Evolutionary conservation across 2,888 invertebrate genomes (phyloP).

Genomic region (Habrosyne pyritoides): DNA sequence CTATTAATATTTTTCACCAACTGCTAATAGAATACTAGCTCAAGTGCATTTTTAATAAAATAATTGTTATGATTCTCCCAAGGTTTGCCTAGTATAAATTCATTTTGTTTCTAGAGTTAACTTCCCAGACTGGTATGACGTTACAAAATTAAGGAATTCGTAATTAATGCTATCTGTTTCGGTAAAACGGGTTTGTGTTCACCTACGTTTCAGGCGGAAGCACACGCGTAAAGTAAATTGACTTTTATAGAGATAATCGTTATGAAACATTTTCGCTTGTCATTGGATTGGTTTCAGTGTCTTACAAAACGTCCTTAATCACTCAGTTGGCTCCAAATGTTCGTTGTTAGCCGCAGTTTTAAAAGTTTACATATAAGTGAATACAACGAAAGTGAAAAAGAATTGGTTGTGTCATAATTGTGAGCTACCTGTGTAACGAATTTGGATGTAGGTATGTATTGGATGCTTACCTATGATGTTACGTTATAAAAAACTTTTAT

Average conservation of each 20-base stretch:
- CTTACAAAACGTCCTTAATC: slow-evolving; percentile 64
- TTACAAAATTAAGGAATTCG: slow-evolving; percentile 44
- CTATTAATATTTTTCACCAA: background rate
- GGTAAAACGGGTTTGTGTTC: slow-evolving; percentile 65
- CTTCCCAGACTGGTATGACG: background rate
- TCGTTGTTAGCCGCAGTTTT: slow-evolving; percentile 43
- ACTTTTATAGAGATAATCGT: slow-evolving; percentile 34
- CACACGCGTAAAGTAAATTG: slow-evolving; percentile 36
- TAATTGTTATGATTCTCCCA: background rate
- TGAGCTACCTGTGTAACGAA: slow-evolving; percentile 3
- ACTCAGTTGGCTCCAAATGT: slow-evolving; percentile 60
- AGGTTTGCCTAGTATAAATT: background rate
- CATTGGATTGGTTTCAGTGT: slow-evolving; percentile 41
- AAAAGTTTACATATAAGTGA: slow-evolving; percentile 33
- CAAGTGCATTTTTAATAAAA: background rate
- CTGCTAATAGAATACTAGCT: background rate
- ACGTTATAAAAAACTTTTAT: no score
- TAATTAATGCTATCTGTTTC: slow-evolving; percentile 71
- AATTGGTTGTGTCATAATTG: slow-evolving; percentile 6
- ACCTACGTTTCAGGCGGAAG: slow-evolving; percentile 56
- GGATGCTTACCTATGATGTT: background rate
- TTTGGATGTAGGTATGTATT: background rate
- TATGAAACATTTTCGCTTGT: slow-evolving; percentile 52
- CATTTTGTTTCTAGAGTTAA: background rate
- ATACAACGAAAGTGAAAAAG: slow-evolving; percentile 20